Evolutionary conservation across 2,888 invertebrate species (phyloP).

Genomic region (Pyralis farinalis): DNA sequence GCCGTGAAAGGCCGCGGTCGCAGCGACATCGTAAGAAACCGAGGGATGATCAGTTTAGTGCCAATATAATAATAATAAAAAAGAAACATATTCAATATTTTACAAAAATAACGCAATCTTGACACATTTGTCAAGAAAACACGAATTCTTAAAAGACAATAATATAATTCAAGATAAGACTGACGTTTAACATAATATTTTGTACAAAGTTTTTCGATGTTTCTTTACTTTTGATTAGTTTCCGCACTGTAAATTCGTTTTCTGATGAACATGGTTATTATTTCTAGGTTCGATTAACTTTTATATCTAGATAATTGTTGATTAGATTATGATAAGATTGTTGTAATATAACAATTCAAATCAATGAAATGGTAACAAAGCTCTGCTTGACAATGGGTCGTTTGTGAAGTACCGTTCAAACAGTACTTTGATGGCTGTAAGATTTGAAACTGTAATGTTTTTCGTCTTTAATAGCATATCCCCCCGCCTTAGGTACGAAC

Average conservation of each 20-base stretch:
- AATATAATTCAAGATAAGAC: constrained; percentile 10
- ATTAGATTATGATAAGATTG: too few relatives aligned
- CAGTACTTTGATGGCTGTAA: constrained; percentile 16
- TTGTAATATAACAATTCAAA: neutral
- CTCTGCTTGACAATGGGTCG: constrained; percentile 26
- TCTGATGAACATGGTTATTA: too few relatives aligned
- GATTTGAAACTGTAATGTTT: constrained; percentile 8
- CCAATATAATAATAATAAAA: constrained; percentile 6
- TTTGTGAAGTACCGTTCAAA: constrained; percentile 23
- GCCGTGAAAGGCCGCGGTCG: constrained; percentile 15
- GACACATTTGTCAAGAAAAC: neutral
- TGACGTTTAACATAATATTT: neutral
- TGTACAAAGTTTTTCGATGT: too few relatives aligned
- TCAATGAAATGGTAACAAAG: too few relatives aligned
- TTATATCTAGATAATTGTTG: too few relatives aligned
- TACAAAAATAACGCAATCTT: constrained; percentile 1
- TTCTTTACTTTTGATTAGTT: too few relatives aligned
- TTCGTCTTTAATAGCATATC: too few relatives aligned
- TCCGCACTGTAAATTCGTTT: too few relatives aligned
- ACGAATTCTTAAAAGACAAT: too few relatives aligned
- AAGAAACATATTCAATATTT: constrained; percentile 18
- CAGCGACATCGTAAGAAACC: constrained; percentile 1
- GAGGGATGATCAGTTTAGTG: constrained; percentile 29
- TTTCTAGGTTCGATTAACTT: too few relatives aligned
- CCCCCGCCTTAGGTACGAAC: too few relatives aligned